Percentiles rank a stretch among this genome's conserved stretches.
Evolutionary conservation across 2,888 invertebrate species (phyloP).

Genomic region (Agrenia bidenticulata): DNA sequence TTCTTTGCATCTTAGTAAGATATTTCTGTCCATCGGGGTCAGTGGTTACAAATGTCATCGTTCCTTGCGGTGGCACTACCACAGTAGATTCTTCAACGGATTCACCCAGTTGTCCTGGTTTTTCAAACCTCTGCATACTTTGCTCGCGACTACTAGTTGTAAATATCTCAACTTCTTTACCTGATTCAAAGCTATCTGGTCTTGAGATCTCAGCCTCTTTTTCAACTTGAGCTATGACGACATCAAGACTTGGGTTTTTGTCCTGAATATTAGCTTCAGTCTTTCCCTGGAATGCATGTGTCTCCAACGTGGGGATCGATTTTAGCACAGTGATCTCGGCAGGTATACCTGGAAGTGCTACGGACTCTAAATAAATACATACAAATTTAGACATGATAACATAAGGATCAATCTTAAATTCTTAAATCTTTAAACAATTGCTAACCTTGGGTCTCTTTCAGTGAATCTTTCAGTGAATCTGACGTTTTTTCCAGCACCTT

Average conservation of each 20-base stretch:
- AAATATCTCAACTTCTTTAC: constrained; percentile 1
- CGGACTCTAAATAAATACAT: no score
- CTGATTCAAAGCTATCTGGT: constrained; percentile 1
- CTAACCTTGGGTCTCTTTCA: no score
- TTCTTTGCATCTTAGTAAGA: constrained; percentile 41
- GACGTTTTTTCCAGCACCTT: not conserved
- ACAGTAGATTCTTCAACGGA: constrained; percentile 44
- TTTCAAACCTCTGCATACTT: constrained; percentile 1
- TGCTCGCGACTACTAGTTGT: not conserved
- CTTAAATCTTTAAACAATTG: no score
- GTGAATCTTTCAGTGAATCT: no score
- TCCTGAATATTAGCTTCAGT: no score
- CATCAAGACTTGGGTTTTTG: no score
- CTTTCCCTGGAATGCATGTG: no score
- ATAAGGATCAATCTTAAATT: no score
- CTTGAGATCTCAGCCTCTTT: not conserved
- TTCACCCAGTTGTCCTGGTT: not conserved
- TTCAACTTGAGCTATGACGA: not conserved
- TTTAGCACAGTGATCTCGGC: no score
- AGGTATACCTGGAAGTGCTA: no score
- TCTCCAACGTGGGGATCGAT: no score
- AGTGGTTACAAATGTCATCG: constrained; percentile 11
- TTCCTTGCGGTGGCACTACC: constrained; percentile 39
- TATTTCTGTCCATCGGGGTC: constrained; percentile 33
- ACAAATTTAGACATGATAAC: no score